Percentiles rank a stretch among this genome's conserved stretches.
Evolutionary conservation across 2,888 invertebrate species (phyloP).

Genomic region (Biston stratarius): DNA sequence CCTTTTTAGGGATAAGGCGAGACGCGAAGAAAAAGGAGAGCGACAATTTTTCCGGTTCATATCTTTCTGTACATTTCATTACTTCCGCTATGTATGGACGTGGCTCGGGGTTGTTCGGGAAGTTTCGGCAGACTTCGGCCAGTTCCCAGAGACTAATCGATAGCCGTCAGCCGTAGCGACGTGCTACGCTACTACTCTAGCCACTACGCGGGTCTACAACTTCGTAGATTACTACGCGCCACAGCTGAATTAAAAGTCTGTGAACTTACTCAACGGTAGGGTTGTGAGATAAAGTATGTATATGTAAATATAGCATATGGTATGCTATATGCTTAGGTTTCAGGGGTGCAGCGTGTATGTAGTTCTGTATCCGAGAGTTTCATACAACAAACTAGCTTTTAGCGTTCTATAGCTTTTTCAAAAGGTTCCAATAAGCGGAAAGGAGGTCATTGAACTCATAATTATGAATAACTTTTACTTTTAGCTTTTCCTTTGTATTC

Average conservation of each 20-base stretch:
- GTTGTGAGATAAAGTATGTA: slow-evolving; percentile 44
- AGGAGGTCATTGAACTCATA: no score
- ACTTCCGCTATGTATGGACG: slow-evolving; percentile 82
- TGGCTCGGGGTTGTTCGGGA: slow-evolving; percentile 64
- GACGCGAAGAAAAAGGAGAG: slow-evolving; percentile 79
- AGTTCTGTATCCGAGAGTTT: slow-evolving; percentile 2
- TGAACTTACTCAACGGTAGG: slow-evolving; percentile 60
- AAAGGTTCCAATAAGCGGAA: no score
- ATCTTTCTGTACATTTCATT: slow-evolving; percentile 85
- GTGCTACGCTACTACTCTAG: slow-evolving; percentile 73
- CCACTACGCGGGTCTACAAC: slow-evolving; percentile 71
- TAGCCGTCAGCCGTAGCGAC: slow-evolving; percentile 68
- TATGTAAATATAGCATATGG: not conserved
- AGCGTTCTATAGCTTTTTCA: no score
- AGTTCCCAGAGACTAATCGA: slow-evolving; percentile 76
- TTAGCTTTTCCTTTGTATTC: no score
- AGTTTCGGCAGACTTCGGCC: slow-evolving; percentile 63
- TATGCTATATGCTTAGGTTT: slow-evolving; percentile 12
- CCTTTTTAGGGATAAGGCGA: slow-evolving; percentile 74
- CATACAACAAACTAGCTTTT: not conserved
- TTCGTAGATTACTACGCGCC: slow-evolving; percentile 71
- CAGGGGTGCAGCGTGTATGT: slow-evolving; percentile 11
- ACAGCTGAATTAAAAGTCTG: slow-evolving; percentile 60
- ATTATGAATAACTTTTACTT: no score
- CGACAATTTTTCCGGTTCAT: slow-evolving; percentile 85